These are phyloP conservation scores for rabbit (Oryctolagus cuniculus) DNA, from an alignment of 2,113 vertebrate genomes.

Conservation along the genomic window DNA sequence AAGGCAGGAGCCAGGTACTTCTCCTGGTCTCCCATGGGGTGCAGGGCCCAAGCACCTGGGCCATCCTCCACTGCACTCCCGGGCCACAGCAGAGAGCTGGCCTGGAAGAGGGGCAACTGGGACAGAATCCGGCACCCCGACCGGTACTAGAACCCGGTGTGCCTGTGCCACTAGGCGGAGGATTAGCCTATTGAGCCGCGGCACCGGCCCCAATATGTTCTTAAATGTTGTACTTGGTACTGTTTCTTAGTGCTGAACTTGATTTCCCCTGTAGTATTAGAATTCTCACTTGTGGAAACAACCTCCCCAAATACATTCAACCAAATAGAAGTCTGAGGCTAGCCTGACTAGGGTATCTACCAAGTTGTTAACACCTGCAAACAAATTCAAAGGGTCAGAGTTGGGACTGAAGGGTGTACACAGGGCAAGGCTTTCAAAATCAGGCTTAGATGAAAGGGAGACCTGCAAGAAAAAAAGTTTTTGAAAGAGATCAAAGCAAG, in stretches of 20 bases:
- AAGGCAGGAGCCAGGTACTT: too few relatives aligned
- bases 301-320: neutral
- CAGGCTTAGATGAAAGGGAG: neutral
- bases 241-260: neutral
- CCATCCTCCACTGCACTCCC: too few relatives aligned
- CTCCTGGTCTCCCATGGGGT: too few relatives aligned
- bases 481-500: neutral
- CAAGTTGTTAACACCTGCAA: neutral
- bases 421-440: constrained; percentile 11
- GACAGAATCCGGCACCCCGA: too few relatives aligned
- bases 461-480: too few relatives aligned
- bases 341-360: neutral
- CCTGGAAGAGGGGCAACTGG: too few relatives aligned
- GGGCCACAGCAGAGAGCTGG: too few relatives aligned
- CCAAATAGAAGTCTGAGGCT: neutral
- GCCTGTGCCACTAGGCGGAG: too few relatives aligned
- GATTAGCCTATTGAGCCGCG: too few relatives aligned
- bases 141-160: too few relatives aligned
- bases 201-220: neutral
- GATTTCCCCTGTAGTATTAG: neutral
- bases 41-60: too few relatives aligned
- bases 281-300: neutral
- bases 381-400: neutral
- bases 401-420: neutral
- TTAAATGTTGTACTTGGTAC: constrained; percentile 15